A percentile compares a stretch with the other conserved stretches of the same genome.
Conservation (phyloP, 1,140 invertebrate genomes). For the Pseudomyrmex concolor region DNA sequence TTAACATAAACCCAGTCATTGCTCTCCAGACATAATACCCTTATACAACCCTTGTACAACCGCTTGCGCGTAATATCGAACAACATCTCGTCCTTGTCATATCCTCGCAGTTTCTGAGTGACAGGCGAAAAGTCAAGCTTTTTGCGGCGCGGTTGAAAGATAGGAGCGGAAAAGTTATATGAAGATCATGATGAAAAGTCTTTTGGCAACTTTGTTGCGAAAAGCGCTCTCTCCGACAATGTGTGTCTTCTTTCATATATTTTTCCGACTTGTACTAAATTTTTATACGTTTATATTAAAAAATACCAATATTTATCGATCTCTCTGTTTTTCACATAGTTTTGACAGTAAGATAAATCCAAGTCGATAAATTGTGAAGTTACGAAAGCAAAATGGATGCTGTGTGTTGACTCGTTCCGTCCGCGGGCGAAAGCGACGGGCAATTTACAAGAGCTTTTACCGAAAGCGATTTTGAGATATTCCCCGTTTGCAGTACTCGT, state of each 20-base stretch:
- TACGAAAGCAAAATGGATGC: constrained; percentile 11
- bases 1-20: constrained; percentile 69
- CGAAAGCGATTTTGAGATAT: constrained; percentile 37
- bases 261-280: too few species aligned
- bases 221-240: too few species aligned
- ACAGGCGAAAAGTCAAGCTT: constrained; percentile 1
- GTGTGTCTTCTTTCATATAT: too few species aligned
- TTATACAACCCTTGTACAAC: constrained; percentile 23
- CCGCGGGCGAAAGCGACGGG: constrained; percentile 18
- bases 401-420: constrained; percentile 21
- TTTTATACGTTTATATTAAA: too few species aligned
- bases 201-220: background rate
- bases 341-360: background rate
- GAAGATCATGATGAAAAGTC: background rate
- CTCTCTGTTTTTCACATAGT: background rate
- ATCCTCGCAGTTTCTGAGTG: constrained; percentile 5
- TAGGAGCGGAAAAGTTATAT: background rate
- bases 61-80: constrained; percentile 34
- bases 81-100: background rate
- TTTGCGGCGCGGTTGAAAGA: background rate
- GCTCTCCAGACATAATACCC: constrained; percentile 57
- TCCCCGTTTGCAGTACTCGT: constrained; percentile 21
- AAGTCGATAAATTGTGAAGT: constrained; percentile 22
- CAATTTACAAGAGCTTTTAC: constrained; percentile 53
- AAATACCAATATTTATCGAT: too few species aligned